Evolutionary conservation across 2,113 vertebrate species (phyloP), one percentile per base, ranked within the genome.

Genomic region (Epinephelus fuscoguttatus): DNA sequence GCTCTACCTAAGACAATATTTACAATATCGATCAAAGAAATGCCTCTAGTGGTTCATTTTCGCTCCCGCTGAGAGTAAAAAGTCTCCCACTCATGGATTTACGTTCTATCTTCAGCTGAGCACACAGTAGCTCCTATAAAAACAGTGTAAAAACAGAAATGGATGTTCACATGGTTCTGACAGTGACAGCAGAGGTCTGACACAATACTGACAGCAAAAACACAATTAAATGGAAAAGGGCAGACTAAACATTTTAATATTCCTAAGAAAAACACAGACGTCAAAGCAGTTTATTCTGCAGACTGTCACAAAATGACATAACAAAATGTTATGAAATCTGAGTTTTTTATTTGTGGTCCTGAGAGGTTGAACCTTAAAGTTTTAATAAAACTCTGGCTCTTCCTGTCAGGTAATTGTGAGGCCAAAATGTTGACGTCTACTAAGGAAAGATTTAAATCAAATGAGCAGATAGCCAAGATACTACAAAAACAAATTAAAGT

Each of bases 111-210:
- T 42, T 42, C 21, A 27, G 14, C 23, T 69, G 8, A 77, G 57
- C 62, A 23, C 60, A n/a, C 49, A 55, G 49, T 9, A 1, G 27
- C 37, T 75, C n/a, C 21, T 42, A 30, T 11, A 78, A 45, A 25
- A 76, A 69, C 23, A 69, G 19, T 50, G 12, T 19, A 50, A 60
- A 49, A 60, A 61, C 66, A 37, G 55, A 70, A 78, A 68, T 33
- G 18, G 52, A 67, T 57, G 50, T 19, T 75, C 50, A 23, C 50
- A 52, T 52, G 21, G 57, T 6, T 50, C 18, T 40, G 59, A 47
- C 70, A 8, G 33, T 7, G 10, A 12, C 45, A 19, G 45, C 25
- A 68, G 15, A 23, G 13, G 40, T 47, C 7, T 67, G 67, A 70
- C 49, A n/a, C 66, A 50, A 52, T 14, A 18, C 14, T 57, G 52